These are phyloP conservation scores for Erythrocercus mccallii DNA, from an alignment of 2,113 vertebrate genomes.

Conservation along the genomic window DNA sequence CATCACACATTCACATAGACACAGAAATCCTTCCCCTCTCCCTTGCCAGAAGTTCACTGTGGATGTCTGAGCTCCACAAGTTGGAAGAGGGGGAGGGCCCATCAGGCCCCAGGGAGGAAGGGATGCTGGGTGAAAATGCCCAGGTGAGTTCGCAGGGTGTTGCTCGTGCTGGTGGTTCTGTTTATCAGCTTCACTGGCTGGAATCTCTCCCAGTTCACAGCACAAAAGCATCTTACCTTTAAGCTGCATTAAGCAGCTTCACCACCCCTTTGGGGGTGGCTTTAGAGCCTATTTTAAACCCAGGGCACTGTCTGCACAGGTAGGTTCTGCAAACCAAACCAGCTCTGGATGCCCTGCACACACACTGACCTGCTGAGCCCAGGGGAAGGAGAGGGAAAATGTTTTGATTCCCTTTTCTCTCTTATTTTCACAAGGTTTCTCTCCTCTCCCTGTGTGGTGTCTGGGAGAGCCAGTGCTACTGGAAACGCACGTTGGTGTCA, in stretches of 20 bases:
- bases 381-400: not conserved
- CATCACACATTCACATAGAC: not conserved
- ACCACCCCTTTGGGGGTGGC: not conserved
- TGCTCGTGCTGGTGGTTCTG: not conserved
- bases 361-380: not conserved
- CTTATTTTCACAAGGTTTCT: not conserved
- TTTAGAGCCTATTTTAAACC: constrained; percentile 20
- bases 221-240: not conserved
- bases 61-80: not conserved
- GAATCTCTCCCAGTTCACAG: not conserved
- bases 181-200: not conserved
- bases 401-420: not conserved
- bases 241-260: constrained; percentile 8
- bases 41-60: not conserved
- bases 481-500: fast-evolving
- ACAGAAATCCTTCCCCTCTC: not conserved
- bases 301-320: not conserved
- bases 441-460: not conserved
- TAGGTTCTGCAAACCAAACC: not conserved
- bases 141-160: not conserved
- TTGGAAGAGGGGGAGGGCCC: not conserved
- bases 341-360: not conserved
- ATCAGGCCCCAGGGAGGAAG: not conserved
- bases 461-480: not conserved
- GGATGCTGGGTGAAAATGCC: not conserved